Conservation (phyloP, 2,113 vertebrate species). For the Electrona antarctica region DNA sequence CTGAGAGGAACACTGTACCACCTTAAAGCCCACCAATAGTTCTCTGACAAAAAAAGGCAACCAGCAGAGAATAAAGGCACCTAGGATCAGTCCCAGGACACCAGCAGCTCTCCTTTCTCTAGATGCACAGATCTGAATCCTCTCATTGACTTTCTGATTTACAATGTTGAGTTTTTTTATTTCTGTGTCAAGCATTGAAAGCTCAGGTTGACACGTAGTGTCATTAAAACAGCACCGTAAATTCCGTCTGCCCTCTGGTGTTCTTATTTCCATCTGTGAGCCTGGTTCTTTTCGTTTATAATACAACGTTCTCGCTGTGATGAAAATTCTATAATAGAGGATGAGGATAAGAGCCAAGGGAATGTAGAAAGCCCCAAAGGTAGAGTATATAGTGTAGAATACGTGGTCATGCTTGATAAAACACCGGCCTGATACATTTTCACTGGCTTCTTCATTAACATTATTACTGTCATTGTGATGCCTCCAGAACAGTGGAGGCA, state of each 20-base stretch:
- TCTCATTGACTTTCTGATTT: constrained; percentile 68
- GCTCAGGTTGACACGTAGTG: constrained; percentile 79
- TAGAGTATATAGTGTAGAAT: constrained; percentile 73
- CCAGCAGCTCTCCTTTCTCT: constrained; percentile 84
- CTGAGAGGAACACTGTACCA: constrained; percentile 73
- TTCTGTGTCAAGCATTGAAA: constrained; percentile 64
- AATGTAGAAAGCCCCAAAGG: constrained; percentile 80
- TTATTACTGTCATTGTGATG: constrained; percentile 47
- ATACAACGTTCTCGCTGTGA: constrained; percentile 75
- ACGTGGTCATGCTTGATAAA: constrained; percentile 77
- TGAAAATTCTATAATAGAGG: constrained; percentile 83
- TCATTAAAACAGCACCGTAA: not conserved
- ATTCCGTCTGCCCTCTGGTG: not conserved
- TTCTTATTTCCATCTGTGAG: not conserved
- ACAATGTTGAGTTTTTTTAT: constrained; percentile 71
- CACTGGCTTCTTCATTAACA: not conserved
- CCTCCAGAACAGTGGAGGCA: constrained; percentile 85
- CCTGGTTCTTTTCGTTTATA: not conserved
- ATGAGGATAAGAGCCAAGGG: constrained; percentile 83
- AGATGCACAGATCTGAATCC: constrained; percentile 79
- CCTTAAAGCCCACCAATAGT: constrained; percentile 77
- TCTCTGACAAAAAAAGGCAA: constrained; percentile 88
- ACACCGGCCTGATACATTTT: constrained; percentile 60
- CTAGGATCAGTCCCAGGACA: constrained; percentile 83
- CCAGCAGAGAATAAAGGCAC: constrained; percentile 86